Percentiles rank a stretch among this genome's conserved stretches.
phyloP scores from a whole-genome alignment of 2,113 vertebrate genomes.

The Cyprinodon tularosa region DNA sequence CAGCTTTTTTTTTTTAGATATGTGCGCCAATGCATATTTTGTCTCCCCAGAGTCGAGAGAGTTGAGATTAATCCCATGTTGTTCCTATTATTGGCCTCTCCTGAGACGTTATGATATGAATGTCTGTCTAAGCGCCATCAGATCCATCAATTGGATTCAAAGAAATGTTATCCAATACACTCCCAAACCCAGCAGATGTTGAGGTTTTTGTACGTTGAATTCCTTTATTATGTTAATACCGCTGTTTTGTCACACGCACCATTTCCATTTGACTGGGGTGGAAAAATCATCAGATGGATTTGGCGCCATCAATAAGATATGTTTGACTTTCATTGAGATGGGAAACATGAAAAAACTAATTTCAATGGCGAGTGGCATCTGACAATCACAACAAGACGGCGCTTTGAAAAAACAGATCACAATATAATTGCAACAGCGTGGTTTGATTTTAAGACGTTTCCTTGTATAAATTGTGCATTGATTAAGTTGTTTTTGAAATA shows the following conservation, averaged over 20 bases:
- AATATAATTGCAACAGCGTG: constrained; percentile 58
- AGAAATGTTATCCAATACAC: constrained; percentile 79
- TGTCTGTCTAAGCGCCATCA: constrained; percentile 78
- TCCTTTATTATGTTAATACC: constrained; percentile 81
- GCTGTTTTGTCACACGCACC: constrained; percentile 74
- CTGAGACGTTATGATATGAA: constrained; percentile 76
- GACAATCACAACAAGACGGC: constrained; percentile 74
- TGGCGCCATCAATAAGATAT: constrained; percentile 73
- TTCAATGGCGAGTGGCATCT: constrained; percentile 76
- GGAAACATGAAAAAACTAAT: constrained; percentile 69
- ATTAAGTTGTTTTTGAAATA: constrained; percentile 63
- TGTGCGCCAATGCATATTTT: constrained; percentile 68
- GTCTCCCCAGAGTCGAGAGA: constrained; percentile 61
- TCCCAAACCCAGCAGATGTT: constrained; percentile 78
- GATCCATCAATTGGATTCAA: constrained; percentile 80
- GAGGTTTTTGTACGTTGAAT: constrained; percentile 77
- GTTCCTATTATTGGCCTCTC: constrained; percentile 79
- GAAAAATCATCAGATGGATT: constrained; percentile 78
- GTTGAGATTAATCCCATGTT: constrained; percentile 78
- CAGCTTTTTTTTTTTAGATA: constrained; percentile 59
- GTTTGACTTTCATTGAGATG: constrained; percentile 79
- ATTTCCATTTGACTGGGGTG: constrained; percentile 78
- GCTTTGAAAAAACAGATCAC: constrained; percentile 70
- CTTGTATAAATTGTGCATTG: constrained; percentile 63
- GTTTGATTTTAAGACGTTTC: constrained; percentile 61